A percentile compares a stretch with the other conserved stretches of the same genome.
phyloP scores from a whole-genome alignment of 2,888 invertebrate genomes.

The Yponomeuta malinellus region DNA sequence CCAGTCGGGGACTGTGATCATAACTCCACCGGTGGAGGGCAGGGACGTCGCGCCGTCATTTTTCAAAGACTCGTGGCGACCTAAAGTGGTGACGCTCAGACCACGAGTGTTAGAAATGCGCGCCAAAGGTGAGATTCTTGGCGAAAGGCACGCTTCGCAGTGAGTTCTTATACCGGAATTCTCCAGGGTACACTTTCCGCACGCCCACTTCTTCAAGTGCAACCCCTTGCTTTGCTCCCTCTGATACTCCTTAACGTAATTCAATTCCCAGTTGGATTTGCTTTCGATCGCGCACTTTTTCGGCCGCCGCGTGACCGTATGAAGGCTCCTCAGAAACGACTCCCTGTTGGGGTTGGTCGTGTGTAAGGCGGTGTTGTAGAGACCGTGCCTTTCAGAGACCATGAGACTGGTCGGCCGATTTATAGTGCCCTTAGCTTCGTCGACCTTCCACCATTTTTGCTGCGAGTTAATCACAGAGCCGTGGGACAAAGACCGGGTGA shows the following conservation, averaged over 20 bases:
- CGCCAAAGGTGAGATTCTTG: conserved; percentile 64
- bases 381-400: conserved; percentile 70
- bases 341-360: conserved; percentile 46
- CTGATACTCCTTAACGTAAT: conserved; percentile 67
- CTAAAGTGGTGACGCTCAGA: conserved; percentile 62
- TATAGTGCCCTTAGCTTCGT: conserved; percentile 61
- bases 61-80: conserved; percentile 54
- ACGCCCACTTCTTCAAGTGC: conserved; percentile 79
- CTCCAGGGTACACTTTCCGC: conserved; percentile 84
- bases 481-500: conserved; percentile 79
- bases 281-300: conserved; percentile 58
- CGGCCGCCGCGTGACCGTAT: conserved; percentile 65
- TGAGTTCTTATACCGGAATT: conserved; percentile 80
- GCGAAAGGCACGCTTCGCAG: conserved; percentile 86
- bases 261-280: conserved; percentile 68
- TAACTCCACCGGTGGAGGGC: conserved; percentile 73
- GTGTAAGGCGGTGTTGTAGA: conserved; percentile 35
- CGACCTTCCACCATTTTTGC: conserved; percentile 68
- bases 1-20: conserved; percentile 81
- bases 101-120: conserved; percentile 60
- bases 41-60: conserved; percentile 62
- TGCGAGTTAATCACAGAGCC: conserved; percentile 77
- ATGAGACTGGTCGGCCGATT: conserved; percentile 76
- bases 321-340: conserved; percentile 60
- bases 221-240: conserved; percentile 58